Conservation (phyloP, 2,888 invertebrate genomes). For the Drosophila eohydei region DNA sequence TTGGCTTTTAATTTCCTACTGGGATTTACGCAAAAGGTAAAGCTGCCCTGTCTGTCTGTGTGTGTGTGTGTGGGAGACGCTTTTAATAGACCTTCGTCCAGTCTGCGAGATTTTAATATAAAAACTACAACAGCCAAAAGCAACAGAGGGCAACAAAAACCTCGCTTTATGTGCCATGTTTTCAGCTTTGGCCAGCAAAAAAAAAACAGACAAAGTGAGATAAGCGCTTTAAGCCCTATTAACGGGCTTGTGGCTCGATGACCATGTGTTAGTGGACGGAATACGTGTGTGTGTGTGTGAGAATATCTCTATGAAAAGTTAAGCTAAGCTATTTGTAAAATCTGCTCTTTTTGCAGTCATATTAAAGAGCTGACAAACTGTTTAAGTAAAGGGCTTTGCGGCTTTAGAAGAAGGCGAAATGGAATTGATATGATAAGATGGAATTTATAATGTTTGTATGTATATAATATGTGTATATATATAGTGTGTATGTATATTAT, state of each 20-base stretch:
- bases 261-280: conserved; percentile 27
- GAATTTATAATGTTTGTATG: neutral
- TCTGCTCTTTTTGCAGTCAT: neutral
- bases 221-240: conserved; percentile 76
- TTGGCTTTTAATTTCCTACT: conserved; percentile 80
- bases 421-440: neutral
- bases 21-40: conserved; percentile 77
- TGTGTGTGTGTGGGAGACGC: conserved; percentile 32
- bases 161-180: conserved; percentile 60
- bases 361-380: conserved; percentile 32
- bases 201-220: conserved; percentile 56
- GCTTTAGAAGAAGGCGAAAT: neutral
- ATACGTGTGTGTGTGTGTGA: neutral
- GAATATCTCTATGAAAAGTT: conserved; percentile 29
- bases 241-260: conserved; percentile 50
- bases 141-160: conserved; percentile 47
- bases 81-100: conserved; percentile 72
- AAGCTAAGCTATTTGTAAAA: conserved; percentile 42
- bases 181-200: conserved; percentile 34
- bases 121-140: conserved; percentile 66
- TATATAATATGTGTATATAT: neutral
- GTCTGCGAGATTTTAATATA: conserved; percentile 76
- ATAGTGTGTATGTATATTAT: neutral
- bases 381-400: neutral
- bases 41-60: conserved; percentile 43